Conservation (phyloP, 1,140 invertebrate species). For the silkworm (Bombyx mori) region DNA sequence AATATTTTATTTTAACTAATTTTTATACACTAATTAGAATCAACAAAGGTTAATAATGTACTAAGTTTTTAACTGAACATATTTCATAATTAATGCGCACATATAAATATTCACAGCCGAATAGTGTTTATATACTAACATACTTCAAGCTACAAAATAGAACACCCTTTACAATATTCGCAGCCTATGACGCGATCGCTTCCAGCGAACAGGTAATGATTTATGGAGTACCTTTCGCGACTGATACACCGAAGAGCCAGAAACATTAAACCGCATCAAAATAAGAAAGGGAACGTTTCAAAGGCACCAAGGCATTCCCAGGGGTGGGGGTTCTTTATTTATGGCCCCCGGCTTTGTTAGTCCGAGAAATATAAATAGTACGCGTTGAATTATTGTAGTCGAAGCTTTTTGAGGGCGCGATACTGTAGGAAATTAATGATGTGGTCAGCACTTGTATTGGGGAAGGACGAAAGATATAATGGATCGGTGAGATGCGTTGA, state of each 20-base stretch:
- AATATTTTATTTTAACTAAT: no score
- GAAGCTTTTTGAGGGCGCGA: conserved; percentile 56
- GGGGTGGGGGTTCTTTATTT: conserved; percentile 55
- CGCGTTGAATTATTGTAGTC: conserved; percentile 51
- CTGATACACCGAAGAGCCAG: conserved; percentile 40
- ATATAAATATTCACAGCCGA: no score
- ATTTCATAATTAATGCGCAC: no score
- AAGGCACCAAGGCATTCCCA: conserved; percentile 57
- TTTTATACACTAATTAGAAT: no score
- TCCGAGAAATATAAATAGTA: conserved; percentile 65
- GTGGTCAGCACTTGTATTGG: conserved; percentile 60
- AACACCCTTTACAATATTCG: conserved; percentile 2
- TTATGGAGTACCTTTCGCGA: conserved; percentile 33
- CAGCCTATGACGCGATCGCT: conserved; percentile 7
- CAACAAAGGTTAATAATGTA: no score
- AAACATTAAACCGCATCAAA: conserved; percentile 58
- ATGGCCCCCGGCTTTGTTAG: conserved; percentile 55
- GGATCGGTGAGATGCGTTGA: conserved; percentile 43
- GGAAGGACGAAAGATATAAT: conserved; percentile 42
- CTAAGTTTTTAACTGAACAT: no score
- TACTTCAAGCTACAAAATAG: neutral
- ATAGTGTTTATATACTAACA: neutral
- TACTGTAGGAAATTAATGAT: conserved; percentile 67
- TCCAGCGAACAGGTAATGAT: conserved; percentile 29
- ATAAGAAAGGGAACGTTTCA: conserved; percentile 62